Evolutionary conservation across 1,140 invertebrate species (phyloP).

Genomic region (Condylostylus longicornis): DNA sequence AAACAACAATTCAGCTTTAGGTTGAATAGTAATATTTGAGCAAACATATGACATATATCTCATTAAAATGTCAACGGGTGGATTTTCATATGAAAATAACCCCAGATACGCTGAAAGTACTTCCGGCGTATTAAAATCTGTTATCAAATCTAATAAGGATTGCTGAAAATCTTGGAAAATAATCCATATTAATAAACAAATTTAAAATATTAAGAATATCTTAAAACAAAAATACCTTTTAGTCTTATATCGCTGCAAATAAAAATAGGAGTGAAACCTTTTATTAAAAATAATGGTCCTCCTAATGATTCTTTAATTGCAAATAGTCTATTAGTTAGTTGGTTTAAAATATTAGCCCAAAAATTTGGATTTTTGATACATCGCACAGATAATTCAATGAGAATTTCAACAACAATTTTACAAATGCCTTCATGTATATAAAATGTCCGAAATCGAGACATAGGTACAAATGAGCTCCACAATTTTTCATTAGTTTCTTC

Average conservation of each 20-base stretch:
- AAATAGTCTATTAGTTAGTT: slow-evolving; percentile 23
- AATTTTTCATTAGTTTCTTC: slow-evolving; percentile 16
- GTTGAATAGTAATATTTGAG: slow-evolving; percentile 14
- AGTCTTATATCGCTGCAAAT: slow-evolving; percentile 20
- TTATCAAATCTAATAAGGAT: slow-evolving; percentile 23
- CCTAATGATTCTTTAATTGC: slow-evolving; percentile 26
- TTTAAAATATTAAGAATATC: background rate
- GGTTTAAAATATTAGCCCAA: slow-evolving; percentile 25
- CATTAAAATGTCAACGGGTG: slow-evolving; percentile 23
- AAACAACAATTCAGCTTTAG: slow-evolving; percentile 24
- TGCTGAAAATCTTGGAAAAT: slow-evolving; percentile 21
- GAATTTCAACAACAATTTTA: slow-evolving; percentile 25
- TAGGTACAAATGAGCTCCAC: slow-evolving; percentile 25
- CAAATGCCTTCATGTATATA: slow-evolving; percentile 26
- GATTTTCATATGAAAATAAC: slow-evolving; percentile 22
- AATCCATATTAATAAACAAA: background rate
- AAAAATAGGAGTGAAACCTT: slow-evolving; percentile 21
- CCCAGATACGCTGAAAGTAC: slow-evolving; percentile 20
- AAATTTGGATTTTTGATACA: slow-evolving; percentile 22
- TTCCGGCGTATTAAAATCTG: slow-evolving; percentile 25
- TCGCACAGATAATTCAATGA: slow-evolving; percentile 21
- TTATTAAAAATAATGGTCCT: slow-evolving; percentile 22
- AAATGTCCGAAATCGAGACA: slow-evolving; percentile 22
- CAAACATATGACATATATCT: slow-evolving; percentile 24
- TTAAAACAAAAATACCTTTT: slow-evolving; percentile 14